Evolutionary conservation across 2,888 invertebrate species (phyloP).

Genomic region (Mythimna lalbum): DNA sequence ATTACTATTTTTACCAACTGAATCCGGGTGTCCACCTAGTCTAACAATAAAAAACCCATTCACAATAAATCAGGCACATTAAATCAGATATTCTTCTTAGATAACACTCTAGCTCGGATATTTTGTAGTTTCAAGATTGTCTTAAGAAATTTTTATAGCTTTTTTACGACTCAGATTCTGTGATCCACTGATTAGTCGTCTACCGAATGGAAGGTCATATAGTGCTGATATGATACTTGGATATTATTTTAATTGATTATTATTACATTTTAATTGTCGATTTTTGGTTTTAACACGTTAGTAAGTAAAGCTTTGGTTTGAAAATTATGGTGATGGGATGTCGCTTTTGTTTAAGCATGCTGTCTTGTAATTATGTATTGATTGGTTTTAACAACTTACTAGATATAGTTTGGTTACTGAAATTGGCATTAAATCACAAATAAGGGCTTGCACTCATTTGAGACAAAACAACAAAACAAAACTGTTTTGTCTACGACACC

Average conservation of each 20-base stretch:
- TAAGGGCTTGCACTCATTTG: too few species aligned
- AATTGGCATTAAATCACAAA: too few species aligned
- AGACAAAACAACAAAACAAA: too few species aligned
- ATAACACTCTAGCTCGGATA: slow-evolving; percentile 61
- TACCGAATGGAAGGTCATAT: slow-evolving; percentile 39
- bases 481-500: too few species aligned
- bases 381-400: neutral
- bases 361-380: too few species aligned
- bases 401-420: too few species aligned
- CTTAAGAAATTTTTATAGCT: slow-evolving; percentile 70
- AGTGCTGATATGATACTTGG: slow-evolving; percentile 44
- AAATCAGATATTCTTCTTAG: slow-evolving; percentile 65
- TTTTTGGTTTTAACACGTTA: slow-evolving; percentile 49
- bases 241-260: slow-evolving; percentile 67
- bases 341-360: slow-evolving; percentile 14
- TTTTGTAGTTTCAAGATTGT: slow-evolving; percentile 67
- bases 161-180: slow-evolving; percentile 67
- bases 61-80: slow-evolving; percentile 70
- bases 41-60: slow-evolving; percentile 69
- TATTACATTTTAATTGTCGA: slow-evolving; percentile 59
- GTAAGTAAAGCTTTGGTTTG: neutral
- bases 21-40: slow-evolving; percentile 49
- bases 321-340: neutral
- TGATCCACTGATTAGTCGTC: slow-evolving; percentile 57
- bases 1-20: neutral